phyloP scores from a whole-genome alignment of 1,140 invertebrate species.

The Agrypnia vestita region DNA sequence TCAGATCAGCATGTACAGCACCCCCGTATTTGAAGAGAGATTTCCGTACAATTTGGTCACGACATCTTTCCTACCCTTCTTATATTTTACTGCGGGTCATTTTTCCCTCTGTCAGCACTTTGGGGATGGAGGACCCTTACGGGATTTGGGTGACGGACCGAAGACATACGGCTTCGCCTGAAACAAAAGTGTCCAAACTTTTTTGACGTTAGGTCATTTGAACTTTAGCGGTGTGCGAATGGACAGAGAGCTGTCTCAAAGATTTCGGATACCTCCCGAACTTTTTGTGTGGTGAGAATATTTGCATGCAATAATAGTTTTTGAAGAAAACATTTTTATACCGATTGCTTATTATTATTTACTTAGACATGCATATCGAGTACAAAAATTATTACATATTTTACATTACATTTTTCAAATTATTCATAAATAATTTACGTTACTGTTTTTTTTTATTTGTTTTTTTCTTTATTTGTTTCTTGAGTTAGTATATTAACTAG shows the following conservation, averaged over 20 bases:
- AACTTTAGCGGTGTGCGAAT: slow-evolving; percentile 19
- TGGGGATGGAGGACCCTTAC: slow-evolving; percentile 14
- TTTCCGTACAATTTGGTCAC: slow-evolving; percentile 7
- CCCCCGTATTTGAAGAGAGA: background rate
- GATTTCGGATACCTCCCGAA: background rate
- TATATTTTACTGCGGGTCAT: slow-evolving; percentile 28
- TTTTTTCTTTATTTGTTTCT: too few relatives aligned
- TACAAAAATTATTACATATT: too few relatives aligned
- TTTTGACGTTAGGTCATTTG: slow-evolving; percentile 19
- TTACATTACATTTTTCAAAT: too few relatives aligned
- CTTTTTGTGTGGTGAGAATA: too few relatives aligned
- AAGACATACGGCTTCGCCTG: slow-evolving; percentile 15
- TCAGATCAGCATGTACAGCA: too few relatives aligned
- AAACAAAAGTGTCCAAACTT: slow-evolving; percentile 2
- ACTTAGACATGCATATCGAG: too few relatives aligned
- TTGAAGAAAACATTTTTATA: too few relatives aligned
- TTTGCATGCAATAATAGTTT: too few relatives aligned
- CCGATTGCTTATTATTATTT: too few relatives aligned
- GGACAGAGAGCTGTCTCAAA: slow-evolving; percentile 1
- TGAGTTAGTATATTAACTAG: too few relatives aligned
- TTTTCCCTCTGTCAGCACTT: slow-evolving; percentile 26
- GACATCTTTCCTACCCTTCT: slow-evolving; percentile 16
- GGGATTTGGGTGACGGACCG: slow-evolving; percentile 10
- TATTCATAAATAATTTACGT: too few relatives aligned
- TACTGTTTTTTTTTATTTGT: too few relatives aligned